A percentile compares a stretch with the other conserved stretches of the same genome.
Evolutionary conservation across 2,797 vertebrate genomes (phyloP).

Genomic region (Spinibarbus caldwelli): DNA sequence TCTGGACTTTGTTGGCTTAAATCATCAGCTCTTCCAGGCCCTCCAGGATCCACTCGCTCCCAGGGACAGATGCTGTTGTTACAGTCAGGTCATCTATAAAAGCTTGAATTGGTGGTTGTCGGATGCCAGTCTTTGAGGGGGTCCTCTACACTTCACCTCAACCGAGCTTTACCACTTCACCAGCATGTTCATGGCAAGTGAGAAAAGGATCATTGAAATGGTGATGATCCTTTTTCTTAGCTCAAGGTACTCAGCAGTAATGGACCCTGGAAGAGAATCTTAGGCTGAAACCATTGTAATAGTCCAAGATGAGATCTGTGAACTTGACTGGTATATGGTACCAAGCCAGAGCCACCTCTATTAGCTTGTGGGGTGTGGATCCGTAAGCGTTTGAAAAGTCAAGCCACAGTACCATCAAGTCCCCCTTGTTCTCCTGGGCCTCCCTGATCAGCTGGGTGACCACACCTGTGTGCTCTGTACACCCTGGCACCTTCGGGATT

Average conservation of each 20-base stretch:
- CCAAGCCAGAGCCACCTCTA: background rate
- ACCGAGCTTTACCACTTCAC: background rate
- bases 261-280: background rate
- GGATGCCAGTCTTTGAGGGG: background rate
- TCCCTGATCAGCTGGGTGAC: background rate
- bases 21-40: background rate
- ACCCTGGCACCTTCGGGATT: background rate
- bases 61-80: background rate
- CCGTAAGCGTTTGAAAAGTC: background rate
- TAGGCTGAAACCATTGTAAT: background rate
- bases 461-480: background rate
- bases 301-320: background rate
- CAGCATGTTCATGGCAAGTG: background rate
- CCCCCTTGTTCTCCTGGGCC: background rate
- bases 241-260: background rate
- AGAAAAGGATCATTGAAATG: background rate
- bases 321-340: background rate
- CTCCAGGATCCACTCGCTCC: background rate
- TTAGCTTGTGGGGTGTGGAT: background rate
- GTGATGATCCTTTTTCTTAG: background rate
- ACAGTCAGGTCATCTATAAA: background rate
- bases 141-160: background rate
- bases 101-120: background rate
- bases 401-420: background rate
- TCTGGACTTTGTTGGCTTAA: background rate